These are phyloP conservation scores for Miichthys miiuy DNA, from an alignment of 2,797 vertebrate genomes.

Conservation along the genomic window DNA sequence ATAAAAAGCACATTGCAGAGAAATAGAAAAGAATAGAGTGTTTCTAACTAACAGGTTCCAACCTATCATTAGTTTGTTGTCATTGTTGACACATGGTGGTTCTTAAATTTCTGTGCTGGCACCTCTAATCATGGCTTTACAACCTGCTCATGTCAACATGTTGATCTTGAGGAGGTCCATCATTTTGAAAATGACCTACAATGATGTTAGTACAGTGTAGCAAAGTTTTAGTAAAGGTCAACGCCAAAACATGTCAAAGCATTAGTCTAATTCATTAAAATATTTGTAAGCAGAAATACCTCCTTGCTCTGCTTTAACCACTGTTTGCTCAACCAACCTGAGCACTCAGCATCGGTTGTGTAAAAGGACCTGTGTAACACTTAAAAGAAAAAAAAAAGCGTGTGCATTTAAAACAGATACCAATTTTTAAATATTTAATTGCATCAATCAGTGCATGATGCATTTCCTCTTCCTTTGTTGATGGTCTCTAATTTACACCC, in stretches of 20 bases:
- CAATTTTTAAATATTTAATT: constrained; percentile 56
- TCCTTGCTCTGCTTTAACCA: background rate
- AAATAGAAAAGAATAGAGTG: background rate
- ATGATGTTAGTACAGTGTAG: background rate
- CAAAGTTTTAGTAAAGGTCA: background rate
- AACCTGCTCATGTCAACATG: background rate
- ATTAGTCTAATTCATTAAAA: background rate
- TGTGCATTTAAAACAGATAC: constrained; percentile 38
- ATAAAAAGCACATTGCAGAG: background rate
- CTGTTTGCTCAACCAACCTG: constrained; percentile 15
- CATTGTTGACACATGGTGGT: background rate
- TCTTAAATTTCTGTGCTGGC: background rate
- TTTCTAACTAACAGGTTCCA: background rate
- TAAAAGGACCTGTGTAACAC: constrained; percentile 10
- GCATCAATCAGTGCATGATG: constrained; percentile 56
- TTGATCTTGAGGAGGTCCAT: background rate
- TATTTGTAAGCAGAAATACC: constrained; percentile 4
- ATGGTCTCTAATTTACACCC: constrained; percentile 79
- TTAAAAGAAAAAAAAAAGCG: constrained; percentile 19
- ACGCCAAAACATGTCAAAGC: background rate
- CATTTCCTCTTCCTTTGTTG: constrained; percentile 71
- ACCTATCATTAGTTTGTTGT: background rate
- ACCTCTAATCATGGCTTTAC: background rate
- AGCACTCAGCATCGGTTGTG: constrained; percentile 15
- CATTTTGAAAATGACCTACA: constrained; percentile 12